Conservation (phyloP, 2,888 invertebrate genomes). For the Drosophila peninsularis region DNA sequence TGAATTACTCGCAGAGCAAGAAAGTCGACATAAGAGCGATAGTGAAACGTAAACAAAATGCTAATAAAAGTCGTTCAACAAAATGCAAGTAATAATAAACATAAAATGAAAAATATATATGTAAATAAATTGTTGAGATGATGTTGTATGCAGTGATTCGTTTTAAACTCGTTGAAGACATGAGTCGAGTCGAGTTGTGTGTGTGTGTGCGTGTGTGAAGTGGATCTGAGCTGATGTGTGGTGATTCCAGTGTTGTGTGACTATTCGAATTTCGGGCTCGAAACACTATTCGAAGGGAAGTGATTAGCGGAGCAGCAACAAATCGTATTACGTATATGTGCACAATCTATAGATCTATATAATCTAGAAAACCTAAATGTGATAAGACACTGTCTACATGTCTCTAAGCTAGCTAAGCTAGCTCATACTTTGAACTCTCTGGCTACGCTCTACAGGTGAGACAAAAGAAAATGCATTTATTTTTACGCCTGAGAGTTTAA, state of each 20-base stretch:
- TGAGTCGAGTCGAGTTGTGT: constrained; percentile 4
- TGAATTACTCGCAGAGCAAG: constrained; percentile 25
- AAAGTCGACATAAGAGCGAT: constrained; percentile 45
- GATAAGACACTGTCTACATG: neutral
- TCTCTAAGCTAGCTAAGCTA: neutral
- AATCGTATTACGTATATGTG: neutral
- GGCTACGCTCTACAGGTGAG: too few species aligned
- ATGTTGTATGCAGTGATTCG: constrained; percentile 14
- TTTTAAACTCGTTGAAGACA: constrained; percentile 14
- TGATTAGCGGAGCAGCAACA: neutral
- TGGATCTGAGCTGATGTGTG: constrained; percentile 21
- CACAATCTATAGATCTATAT: neutral
- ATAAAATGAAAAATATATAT: constrained; percentile 14
- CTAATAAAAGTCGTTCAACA: constrained; percentile 58
- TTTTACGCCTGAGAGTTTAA: neutral
- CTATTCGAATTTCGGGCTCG: constrained; percentile 11
- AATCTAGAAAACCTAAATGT: neutral
- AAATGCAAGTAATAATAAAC: constrained; percentile 60
- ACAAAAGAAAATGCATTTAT: neutral
- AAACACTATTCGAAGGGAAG: neutral
- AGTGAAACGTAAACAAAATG: constrained; percentile 67
- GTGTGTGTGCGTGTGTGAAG: constrained; percentile 23
- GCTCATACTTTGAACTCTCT: neutral
- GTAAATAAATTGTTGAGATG: constrained; percentile 23
- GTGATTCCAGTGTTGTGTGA: constrained; percentile 18